Percentiles rank a stretch among this genome's conserved stretches.
phyloP scores from a whole-genome alignment of 92 coral and sea anemone species.

The Parazoanthus darwini region DNA sequence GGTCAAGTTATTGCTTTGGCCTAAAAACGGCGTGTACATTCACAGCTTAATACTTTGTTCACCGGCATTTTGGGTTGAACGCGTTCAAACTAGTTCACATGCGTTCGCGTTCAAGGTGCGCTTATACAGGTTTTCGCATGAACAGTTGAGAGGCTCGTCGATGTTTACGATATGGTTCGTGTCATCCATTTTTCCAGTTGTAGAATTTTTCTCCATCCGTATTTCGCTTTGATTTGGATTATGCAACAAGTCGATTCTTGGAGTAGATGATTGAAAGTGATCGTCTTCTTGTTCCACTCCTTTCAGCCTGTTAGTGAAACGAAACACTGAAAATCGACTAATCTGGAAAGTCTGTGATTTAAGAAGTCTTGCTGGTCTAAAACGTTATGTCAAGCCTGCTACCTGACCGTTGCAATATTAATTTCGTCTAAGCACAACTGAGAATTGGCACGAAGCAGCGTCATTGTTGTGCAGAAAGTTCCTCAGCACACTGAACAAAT shows the following conservation, averaged over 20 bases:
- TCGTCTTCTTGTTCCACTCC: not conserved
- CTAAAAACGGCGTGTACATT: too few species aligned
- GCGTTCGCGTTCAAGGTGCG: too few species aligned
- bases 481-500: not conserved
- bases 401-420: not conserved
- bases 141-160: conserved; percentile 41
- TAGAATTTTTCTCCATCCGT: not conserved
- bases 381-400: not conserved
- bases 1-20: too few species aligned
- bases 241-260: not conserved
- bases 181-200: not conserved
- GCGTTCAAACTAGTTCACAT: too few species aligned
- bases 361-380: not conserved
- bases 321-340: not conserved
- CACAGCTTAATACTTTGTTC: too few species aligned
- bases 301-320: not conserved
- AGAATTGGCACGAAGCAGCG: not conserved
- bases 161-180: conserved; percentile 36
- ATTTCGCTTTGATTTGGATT: not conserved
- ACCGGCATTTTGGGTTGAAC: too few species aligned
- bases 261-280: not conserved
- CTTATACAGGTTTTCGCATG: too few species aligned
- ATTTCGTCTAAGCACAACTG: not conserved
- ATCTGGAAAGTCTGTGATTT: not conserved
- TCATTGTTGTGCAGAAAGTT: not conserved